phyloP scores from a whole-genome alignment of 2,113 vertebrate genomes.

The Procavia capensis region DNA sequence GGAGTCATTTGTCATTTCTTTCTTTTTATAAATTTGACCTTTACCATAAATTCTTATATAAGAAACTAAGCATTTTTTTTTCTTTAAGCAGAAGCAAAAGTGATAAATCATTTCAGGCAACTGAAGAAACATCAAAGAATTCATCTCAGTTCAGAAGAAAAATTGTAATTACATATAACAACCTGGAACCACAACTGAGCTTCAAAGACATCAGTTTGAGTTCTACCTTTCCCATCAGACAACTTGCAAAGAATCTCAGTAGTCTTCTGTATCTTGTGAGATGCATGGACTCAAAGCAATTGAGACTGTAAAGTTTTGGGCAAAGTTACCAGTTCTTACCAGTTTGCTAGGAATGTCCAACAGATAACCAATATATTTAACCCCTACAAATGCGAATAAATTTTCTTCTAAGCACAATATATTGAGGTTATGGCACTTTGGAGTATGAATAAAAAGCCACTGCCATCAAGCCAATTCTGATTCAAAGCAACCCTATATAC shows the following conservation, averaged over 20 bases:
- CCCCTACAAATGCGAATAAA: no score
- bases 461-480: no score
- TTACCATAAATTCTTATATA: not conserved
- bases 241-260: not conserved
- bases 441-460: no score
- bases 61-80: conserved; percentile 8
- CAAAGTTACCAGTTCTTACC: not conserved
- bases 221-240: not conserved
- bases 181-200: not conserved
- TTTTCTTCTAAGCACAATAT: not conserved
- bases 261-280: not conserved
- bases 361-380: not conserved
- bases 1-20: not conserved
- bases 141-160: not conserved
- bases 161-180: not conserved
- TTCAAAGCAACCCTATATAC: no score
- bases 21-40: not conserved
- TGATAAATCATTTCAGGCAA: not conserved
- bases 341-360: not conserved
- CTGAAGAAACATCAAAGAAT: not conserved
- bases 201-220: not conserved
- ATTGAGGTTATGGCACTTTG: not conserved
- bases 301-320: not conserved
- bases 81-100: not conserved
- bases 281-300: not conserved